Evolutionary conservation across 35 echinoderm and acorn worm species (phyloP).

Genomic region (Lytechinus variegatus): DNA sequence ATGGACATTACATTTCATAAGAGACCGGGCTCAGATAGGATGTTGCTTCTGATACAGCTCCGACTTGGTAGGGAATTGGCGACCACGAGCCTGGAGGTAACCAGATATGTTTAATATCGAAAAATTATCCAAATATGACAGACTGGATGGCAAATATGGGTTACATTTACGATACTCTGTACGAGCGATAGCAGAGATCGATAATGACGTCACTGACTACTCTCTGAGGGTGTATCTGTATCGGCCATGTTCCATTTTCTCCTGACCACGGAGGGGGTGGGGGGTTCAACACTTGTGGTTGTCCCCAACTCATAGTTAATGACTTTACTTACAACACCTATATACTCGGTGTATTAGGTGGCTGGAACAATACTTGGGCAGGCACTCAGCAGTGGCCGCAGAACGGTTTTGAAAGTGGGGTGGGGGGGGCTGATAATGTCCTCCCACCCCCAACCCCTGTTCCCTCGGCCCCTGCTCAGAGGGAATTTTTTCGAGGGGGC

Average conservation of each 20-base stretch:
- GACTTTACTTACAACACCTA: too few species aligned
- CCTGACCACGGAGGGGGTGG: neutral
- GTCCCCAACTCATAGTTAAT: too few species aligned
- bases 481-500: too few species aligned
- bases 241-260: slow-evolving; percentile 41
- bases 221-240: slow-evolving; percentile 50
- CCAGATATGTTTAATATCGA: slow-evolving; percentile 53
- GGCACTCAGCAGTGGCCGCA: too few species aligned
- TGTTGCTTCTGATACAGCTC: neutral
- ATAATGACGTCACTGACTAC: slow-evolving; percentile 23
- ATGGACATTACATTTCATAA: slow-evolving; percentile 27
- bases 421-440: too few species aligned
- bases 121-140: slow-evolving; percentile 56
- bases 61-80: slow-evolving; percentile 22
- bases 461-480: too few species aligned
- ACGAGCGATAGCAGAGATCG: neutral
- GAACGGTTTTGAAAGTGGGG: too few species aligned
- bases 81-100: slow-evolving; percentile 8
- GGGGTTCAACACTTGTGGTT: neutral
- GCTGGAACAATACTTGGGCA: too few species aligned
- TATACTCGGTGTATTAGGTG: too few species aligned
- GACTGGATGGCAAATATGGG: slow-evolving; percentile 52
- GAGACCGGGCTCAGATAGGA: neutral
- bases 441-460: too few species aligned
- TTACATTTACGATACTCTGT: slow-evolving; percentile 46